Evolutionary conservation across 2,113 vertebrate species (phyloP).

Genomic region (Epinephelus fuscoguttatus): DNA sequence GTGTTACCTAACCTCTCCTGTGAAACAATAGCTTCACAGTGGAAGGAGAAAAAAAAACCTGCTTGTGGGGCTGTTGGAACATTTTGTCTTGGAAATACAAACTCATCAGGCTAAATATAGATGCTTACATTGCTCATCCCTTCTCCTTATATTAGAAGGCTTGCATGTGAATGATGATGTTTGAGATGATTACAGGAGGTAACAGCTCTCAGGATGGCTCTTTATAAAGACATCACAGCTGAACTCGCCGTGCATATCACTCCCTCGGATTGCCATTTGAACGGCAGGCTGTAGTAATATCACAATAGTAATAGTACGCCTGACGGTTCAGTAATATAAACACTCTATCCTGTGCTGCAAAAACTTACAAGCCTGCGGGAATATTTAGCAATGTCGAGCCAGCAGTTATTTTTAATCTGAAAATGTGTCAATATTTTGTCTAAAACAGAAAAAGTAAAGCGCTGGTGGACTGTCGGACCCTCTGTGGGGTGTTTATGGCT

Average conservation of each 20-base stretch:
- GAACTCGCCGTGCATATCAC: no score
- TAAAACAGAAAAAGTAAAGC: neutral
- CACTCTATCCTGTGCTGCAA: neutral
- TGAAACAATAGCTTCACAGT: neutral
- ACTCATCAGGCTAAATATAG: neutral
- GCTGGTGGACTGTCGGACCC: neutral
- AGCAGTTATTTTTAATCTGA: neutral
- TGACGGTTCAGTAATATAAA: neutral
- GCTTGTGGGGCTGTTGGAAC: neutral
- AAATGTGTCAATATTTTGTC: neutral
- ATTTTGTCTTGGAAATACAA: conserved; percentile 24
- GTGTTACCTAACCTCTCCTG: conserved; percentile 1
- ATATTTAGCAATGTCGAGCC: neutral
- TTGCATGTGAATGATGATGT: neutral
- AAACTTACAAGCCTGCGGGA: neutral
- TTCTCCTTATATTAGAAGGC: neutral
- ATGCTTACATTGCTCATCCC: neutral
- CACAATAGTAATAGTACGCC: neutral
- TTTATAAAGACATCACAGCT: neutral
- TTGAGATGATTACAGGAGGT: neutral
- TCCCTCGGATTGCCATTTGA: neutral
- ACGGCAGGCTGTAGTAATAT: neutral
- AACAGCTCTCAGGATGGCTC: neutral
- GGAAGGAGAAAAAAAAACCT: neutral
- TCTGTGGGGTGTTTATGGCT: neutral